Percentiles rank a stretch among this genome's conserved stretches.
Evolutionary conservation across 2,888 invertebrate species (phyloP).

Genomic region (Mechanitis messenoides): DNA sequence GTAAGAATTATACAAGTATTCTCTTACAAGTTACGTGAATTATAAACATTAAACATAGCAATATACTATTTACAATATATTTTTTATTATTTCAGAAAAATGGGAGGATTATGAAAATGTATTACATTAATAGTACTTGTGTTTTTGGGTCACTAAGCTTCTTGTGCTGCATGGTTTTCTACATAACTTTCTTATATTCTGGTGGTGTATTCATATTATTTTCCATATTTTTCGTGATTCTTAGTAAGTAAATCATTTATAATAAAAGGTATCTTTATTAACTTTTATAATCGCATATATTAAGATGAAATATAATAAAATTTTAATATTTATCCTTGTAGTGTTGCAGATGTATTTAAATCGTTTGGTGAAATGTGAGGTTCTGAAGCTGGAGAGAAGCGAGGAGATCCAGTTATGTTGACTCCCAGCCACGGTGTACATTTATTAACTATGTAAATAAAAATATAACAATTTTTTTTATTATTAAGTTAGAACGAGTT

Average conservation of each 20-base stretch:
- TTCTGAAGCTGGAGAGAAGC: slow-evolving; percentile 30
- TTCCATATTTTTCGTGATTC: no score
- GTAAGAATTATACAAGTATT: slow-evolving; percentile 7
- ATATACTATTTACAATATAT: background rate
- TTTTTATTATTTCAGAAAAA: slow-evolving; percentile 25
- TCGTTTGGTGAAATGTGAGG: slow-evolving; percentile 32
- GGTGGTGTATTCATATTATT: no score
- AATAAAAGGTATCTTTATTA: background rate
- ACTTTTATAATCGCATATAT: background rate
- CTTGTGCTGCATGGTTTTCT: background rate
- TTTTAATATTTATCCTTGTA: slow-evolving; percentile 18
- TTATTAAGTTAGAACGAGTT: no score
- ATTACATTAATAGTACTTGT: slow-evolving; percentile 23
- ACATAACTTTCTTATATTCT: no score
- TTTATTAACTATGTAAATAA: background rate
- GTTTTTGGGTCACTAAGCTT: no score
- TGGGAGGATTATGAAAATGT: slow-evolving; percentile 27
- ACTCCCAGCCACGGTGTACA: slow-evolving; percentile 21
- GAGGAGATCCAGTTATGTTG: slow-evolving; percentile 30
- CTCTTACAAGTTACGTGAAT: background rate
- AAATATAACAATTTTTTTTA: no score
- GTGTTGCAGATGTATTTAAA: slow-evolving; percentile 31
- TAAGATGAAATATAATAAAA: background rate
- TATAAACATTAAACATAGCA: background rate
- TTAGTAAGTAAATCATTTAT: no score